Percentiles rank a stretch among this genome's conserved stretches.
These are phyloP conservation scores for Sipunculus nudus DNA, from an alignment of 2,888 invertebrate genomes.

Conservation along the genomic window DNA sequence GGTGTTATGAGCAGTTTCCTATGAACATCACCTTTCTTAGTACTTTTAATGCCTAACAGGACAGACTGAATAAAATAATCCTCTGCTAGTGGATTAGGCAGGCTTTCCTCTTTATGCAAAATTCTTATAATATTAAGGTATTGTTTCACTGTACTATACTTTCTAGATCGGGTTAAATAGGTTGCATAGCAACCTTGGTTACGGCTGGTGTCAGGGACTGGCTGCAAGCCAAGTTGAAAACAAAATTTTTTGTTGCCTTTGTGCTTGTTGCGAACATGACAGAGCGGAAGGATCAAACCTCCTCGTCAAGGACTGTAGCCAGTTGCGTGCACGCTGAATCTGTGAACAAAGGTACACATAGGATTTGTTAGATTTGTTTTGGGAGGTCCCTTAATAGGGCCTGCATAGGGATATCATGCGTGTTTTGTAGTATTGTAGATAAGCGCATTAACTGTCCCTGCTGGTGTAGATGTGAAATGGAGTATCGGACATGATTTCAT, in stretches of 20 bases:
- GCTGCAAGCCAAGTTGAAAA: not conserved
- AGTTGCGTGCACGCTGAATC: not conserved
- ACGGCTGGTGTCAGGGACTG: not conserved
- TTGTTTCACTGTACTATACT: not conserved
- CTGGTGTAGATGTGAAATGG: not conserved
- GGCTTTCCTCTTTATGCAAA: not conserved
- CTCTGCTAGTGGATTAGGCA: slow-evolving; percentile 1
- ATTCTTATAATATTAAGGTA: slow-evolving; percentile 2
- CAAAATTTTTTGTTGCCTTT: not conserved
- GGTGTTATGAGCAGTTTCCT: slow-evolving; percentile 8
- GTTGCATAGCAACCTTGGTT: not conserved
- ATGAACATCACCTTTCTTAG: not conserved
- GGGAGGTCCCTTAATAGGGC: too few relatives aligned
- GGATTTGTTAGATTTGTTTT: too few relatives aligned
- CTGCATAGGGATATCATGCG: too few relatives aligned
- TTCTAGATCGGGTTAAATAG: not conserved
- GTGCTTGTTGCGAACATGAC: not conserved
- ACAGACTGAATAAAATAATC: not conserved
- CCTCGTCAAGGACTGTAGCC: not conserved
- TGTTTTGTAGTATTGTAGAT: not conserved
- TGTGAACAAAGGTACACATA: not conserved
- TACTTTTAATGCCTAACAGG: not conserved
- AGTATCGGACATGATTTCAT: not conserved
- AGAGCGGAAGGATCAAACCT: not conserved
- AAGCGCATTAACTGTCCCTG: not conserved